Evolutionary conservation across 2,797 vertebrate species (phyloP).

Genomic region (Craterocephalus amniculus): DNA sequence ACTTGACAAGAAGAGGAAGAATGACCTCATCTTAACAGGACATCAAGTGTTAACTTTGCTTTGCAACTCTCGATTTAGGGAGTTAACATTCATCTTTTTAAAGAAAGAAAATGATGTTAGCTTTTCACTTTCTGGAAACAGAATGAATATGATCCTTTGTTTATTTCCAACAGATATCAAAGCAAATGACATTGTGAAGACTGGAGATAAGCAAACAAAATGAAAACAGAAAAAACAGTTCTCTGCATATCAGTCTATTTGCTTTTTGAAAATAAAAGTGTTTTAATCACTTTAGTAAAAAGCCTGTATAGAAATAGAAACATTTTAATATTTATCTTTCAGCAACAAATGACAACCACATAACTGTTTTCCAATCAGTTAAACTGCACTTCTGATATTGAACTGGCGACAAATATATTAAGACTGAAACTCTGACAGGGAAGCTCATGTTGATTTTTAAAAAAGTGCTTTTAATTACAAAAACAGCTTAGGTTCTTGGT

Average conservation of each 20-base stretch:
- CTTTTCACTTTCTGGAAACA: background rate
- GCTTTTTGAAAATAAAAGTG: too few species aligned
- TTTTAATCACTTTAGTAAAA: too few species aligned
- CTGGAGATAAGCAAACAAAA: background rate
- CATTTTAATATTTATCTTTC: too few species aligned
- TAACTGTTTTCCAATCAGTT: background rate
- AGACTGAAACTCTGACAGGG: background rate
- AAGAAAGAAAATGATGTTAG: background rate
- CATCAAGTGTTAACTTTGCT: too few species aligned
- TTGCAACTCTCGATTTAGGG: background rate
- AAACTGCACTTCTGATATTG: background rate
- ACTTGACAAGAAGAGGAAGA: too few species aligned
- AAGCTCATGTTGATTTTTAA: background rate
- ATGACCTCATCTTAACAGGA: too few species aligned
- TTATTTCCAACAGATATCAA: background rate
- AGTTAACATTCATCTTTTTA: background rate
- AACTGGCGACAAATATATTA: background rate
- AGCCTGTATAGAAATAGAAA: too few species aligned
- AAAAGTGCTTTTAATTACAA: background rate
- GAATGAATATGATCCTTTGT: background rate
- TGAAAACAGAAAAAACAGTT: too few species aligned
- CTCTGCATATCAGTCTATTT: too few species aligned
- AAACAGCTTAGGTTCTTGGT: background rate
- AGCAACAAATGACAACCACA: background rate
- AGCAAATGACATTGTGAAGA: background rate